Percentiles rank a stretch among this genome's conserved stretches.
Conservation (phyloP, 2,797 vertebrate genomes). For the Clamator glandarius region DNA sequence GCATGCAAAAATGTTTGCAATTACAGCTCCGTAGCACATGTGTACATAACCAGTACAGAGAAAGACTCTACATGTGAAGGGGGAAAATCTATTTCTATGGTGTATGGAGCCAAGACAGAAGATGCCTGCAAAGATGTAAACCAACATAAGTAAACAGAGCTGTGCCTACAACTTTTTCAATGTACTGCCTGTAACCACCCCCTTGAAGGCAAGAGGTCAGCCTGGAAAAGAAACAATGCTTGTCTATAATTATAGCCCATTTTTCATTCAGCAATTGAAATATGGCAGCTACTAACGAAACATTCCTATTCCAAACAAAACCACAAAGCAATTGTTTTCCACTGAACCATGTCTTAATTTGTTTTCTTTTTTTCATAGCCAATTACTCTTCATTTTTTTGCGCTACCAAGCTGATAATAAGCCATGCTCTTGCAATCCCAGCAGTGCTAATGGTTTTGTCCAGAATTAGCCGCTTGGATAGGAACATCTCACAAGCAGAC, state of each 20-base stretch:
- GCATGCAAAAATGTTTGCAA: background rate
- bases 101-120: background rate
- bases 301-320: constrained; percentile 19
- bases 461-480: background rate
- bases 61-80: background rate
- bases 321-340: constrained; percentile 29
- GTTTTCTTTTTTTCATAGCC: constrained; percentile 26
- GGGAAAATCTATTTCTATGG: background rate
- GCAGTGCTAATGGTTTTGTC: background rate
- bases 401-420: background rate
- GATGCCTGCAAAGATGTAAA: background rate
- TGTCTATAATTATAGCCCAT: constrained; percentile 24
- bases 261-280: constrained; percentile 25
- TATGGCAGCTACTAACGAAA: constrained; percentile 8
- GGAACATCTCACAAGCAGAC: background rate
- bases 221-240: constrained; percentile 13
- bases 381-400: constrained; percentile 23
- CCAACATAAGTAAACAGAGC: background rate
- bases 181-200: background rate
- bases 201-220: background rate
- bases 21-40: background rate
- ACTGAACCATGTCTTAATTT: constrained; percentile 30
- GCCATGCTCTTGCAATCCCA: background rate
- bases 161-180: background rate
- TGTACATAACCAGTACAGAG: background rate